Evolutionary conservation across 2,888 invertebrate species (phyloP).

Genomic region (Drosophila macrothrix): DNA sequence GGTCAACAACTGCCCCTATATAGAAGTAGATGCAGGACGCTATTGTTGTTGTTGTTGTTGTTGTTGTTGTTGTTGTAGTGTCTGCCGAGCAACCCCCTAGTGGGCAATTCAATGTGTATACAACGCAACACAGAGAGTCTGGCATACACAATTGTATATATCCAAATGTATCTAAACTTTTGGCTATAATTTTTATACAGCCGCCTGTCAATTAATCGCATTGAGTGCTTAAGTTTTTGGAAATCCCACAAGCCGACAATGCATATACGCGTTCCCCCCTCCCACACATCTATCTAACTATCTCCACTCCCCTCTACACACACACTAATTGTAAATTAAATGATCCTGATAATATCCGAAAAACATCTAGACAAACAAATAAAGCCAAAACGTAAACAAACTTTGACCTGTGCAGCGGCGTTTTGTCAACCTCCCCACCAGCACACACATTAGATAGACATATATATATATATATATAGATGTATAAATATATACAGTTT

Average conservation of each 20-base stretch:
- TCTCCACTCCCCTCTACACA: constrained; percentile 16
- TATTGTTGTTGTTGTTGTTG: constrained; percentile 16
- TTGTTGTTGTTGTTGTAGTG: constrained; percentile 25
- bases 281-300: background rate
- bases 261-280: constrained; percentile 21
- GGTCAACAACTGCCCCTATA: constrained; percentile 79
- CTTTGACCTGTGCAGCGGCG: constrained; percentile 62
- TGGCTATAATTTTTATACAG: constrained; percentile 19
- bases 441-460: constrained; percentile 30
- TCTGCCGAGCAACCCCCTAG: constrained; percentile 69
- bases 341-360: constrained; percentile 81
- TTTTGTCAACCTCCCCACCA: constrained; percentile 60
- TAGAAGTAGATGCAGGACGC: constrained; percentile 58
- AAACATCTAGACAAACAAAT: constrained; percentile 75
- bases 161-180: constrained; percentile 14
- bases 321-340: constrained; percentile 80
- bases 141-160: constrained; percentile 13
- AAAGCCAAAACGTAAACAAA: constrained; percentile 75
- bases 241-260: constrained; percentile 38
- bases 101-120: constrained; percentile 61
- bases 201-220: constrained; percentile 65
- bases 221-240: constrained; percentile 66
- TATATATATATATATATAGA: background rate
- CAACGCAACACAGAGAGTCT: constrained; percentile 25
- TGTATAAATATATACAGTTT: background rate